phyloP scores from a whole-genome alignment of 2,888 invertebrate genomes.

The Malacosoma neustria region DNA sequence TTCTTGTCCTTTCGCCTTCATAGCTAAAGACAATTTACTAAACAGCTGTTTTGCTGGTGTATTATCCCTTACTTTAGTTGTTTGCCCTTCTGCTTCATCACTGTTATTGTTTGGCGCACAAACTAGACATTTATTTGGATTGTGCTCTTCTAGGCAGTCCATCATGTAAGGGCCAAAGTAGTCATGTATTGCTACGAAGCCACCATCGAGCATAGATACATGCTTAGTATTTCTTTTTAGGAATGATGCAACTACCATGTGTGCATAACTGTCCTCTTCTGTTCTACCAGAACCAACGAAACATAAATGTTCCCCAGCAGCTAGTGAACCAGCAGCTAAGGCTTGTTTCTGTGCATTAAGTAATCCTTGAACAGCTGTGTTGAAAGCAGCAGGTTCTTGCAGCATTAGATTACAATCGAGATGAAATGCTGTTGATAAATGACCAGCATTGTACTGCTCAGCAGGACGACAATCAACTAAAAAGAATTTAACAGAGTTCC shows the following conservation, averaged over 20 bases:
- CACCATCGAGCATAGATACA: conserved; percentile 93
- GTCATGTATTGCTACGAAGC: conserved; percentile 89
- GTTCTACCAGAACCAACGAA: conserved; percentile 95
- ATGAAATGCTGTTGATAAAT: conserved; percentile 97
- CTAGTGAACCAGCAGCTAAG: conserved; percentile 88
- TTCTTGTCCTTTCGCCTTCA: conserved; percentile 93
- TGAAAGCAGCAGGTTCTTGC: conserved; percentile 95
- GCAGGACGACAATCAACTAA: conserved; percentile 97
- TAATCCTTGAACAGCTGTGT: conserved; percentile 94
- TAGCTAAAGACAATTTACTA: conserved; percentile 88
- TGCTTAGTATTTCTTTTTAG: conserved; percentile 94
- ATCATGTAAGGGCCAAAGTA: conserved; percentile 88
- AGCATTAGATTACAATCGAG: conserved; percentile 97
- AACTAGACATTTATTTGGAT: conserved; percentile 85
- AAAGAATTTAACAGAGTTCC: conserved; percentile 89
- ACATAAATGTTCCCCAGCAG: conserved; percentile 91
- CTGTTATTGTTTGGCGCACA: conserved; percentile 77
- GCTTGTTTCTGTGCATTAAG: conserved; percentile 92
- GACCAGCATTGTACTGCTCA: conserved; percentile 97
- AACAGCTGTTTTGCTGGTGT: conserved; percentile 80
- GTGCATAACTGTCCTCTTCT: conserved; percentile 96
- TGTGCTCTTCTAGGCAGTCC: conserved; percentile 90
- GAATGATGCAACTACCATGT: conserved; percentile 99
- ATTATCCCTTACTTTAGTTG: conserved; percentile 42
- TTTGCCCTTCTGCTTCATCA: conserved; percentile 28